A percentile compares a stretch with the other conserved stretches of the same genome.
Conservation (phyloP, 2,113 vertebrate genomes). For the Geococcyx californianus region DNA sequence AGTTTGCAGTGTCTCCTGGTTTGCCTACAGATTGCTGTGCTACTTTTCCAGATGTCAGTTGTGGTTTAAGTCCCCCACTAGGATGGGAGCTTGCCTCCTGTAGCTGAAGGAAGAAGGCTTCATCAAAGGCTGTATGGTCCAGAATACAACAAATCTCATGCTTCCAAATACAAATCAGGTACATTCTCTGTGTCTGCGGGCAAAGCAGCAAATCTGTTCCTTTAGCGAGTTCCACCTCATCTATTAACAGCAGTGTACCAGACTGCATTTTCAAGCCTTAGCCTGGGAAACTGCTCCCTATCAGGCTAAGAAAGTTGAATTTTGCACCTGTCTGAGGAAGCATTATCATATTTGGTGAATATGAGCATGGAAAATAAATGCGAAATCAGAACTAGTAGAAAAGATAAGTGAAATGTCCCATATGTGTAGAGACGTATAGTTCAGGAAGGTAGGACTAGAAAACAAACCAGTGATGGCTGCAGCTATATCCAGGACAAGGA, state of each 20-base stretch:
- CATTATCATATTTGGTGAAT: not conserved
- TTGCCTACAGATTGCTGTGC: too few relatives aligned
- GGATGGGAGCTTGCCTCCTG: too few relatives aligned
- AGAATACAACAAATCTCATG: not conserved
- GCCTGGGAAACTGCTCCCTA: not conserved
- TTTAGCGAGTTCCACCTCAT: not conserved
- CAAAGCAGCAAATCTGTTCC: not conserved
- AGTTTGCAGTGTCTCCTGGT: not conserved
- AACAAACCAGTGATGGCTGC: not conserved
- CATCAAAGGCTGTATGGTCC: not conserved
- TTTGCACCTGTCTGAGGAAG: not conserved
- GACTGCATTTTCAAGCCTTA: not conserved
- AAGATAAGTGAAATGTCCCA: not conserved
- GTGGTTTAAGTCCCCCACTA: too few relatives aligned
- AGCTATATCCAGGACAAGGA: not conserved
- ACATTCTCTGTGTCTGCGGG: accelerated
- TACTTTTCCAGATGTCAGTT: too few relatives aligned
- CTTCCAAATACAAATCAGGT: not conserved
- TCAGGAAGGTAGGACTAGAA: not conserved
- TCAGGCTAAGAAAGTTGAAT: not conserved
- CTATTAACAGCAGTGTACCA: not conserved
- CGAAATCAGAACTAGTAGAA: not conserved
- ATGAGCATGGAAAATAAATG: not conserved
- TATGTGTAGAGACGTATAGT: not conserved
- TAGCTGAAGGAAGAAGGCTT: too few relatives aligned